A percentile compares a stretch with the other conserved stretches of the same genome.
Evolutionary conservation across 2,888 invertebrate species (phyloP).

Genomic region (Tetanocera ferruginea): DNA sequence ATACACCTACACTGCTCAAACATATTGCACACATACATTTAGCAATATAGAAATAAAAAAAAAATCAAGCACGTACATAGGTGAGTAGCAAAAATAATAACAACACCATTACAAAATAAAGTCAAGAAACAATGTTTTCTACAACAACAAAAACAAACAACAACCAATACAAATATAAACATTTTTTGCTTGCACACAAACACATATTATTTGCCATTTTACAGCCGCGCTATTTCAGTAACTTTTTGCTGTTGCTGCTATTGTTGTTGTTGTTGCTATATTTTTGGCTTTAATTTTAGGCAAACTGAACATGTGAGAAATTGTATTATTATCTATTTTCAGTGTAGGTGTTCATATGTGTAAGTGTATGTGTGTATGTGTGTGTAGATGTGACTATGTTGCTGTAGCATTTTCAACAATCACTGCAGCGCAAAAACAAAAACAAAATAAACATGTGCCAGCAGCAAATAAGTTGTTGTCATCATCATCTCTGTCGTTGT

Average conservation of each 20-base stretch:
- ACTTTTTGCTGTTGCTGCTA: not conserved
- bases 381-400: not conserved
- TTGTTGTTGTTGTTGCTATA: not conserved
- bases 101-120: not conserved
- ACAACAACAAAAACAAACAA: not conserved
- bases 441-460: not conserved
- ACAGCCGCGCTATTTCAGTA: not conserved
- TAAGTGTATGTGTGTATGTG: not conserved
- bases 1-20: not conserved
- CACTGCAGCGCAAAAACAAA: not conserved
- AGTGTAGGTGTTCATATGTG: not conserved
- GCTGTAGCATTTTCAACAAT: not conserved
- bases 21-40: not conserved
- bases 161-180: too few relatives aligned
- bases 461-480: slow-evolving; percentile 2
- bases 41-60: not conserved
- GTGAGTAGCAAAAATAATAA: not conserved
- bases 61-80: not conserved
- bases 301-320: too few relatives aligned
- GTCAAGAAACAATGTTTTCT: not conserved
- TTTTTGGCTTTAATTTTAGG: not conserved
- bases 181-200: too few relatives aligned
- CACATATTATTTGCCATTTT: not conserved
- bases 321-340: too few relatives aligned
- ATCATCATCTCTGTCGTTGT: not conserved